A percentile compares a stretch with the other conserved stretches of the same genome.
Evolutionary conservation across 2,888 invertebrate genomes (phyloP).

Genomic region (Rhagonycha lutea): DNA sequence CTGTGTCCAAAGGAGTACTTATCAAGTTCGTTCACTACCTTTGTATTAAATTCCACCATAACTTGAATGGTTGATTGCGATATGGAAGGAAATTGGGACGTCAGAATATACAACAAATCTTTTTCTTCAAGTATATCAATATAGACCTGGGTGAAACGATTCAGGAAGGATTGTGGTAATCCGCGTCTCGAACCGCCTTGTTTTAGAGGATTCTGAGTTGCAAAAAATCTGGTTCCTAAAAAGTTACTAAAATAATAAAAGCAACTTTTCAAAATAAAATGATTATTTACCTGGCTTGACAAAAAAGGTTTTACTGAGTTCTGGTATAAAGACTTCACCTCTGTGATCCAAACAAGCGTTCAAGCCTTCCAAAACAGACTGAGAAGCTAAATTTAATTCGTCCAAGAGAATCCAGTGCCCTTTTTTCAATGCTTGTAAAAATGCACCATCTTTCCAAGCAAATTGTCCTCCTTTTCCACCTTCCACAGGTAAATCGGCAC

Average conservation of each 20-base stretch:
- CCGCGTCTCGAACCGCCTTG: conserved; percentile 97
- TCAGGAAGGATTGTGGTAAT: conserved; percentile 94
- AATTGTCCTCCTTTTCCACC: conserved; percentile 85
- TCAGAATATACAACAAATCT: conserved; percentile 71
- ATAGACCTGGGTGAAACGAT: conserved; percentile 92
- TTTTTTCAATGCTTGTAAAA: conserved; percentile 87
- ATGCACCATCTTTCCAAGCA: conserved; percentile 95
- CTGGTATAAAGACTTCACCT: conserved; percentile 94
- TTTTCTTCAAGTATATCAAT: conserved; percentile 65
- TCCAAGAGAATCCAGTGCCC: conserved; percentile 97
- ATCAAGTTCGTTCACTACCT: conserved; percentile 67
- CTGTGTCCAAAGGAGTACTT: conserved; percentile 72
- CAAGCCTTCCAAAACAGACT: conserved; percentile 96
- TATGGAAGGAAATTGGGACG: conserved; percentile 66
- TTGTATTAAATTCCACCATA: conserved; percentile 81
- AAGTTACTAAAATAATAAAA: conserved; percentile 7
- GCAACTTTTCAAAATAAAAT: background rate
- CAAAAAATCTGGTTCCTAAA: conserved; percentile 84
- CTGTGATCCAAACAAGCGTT: conserved; percentile 99
- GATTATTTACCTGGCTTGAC: conserved; percentile 60
- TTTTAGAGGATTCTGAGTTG: conserved; percentile 94
- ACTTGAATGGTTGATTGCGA: conserved; percentile 63
- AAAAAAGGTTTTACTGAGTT: conserved; percentile 84
- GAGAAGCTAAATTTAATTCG: conserved; percentile 97
- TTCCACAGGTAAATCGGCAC: conserved; percentile 94